A percentile compares a stretch with the other conserved stretches of the same genome.
Evolutionary conservation across 2,888 invertebrate species (phyloP).

Genomic region (Eledona agricola): DNA sequence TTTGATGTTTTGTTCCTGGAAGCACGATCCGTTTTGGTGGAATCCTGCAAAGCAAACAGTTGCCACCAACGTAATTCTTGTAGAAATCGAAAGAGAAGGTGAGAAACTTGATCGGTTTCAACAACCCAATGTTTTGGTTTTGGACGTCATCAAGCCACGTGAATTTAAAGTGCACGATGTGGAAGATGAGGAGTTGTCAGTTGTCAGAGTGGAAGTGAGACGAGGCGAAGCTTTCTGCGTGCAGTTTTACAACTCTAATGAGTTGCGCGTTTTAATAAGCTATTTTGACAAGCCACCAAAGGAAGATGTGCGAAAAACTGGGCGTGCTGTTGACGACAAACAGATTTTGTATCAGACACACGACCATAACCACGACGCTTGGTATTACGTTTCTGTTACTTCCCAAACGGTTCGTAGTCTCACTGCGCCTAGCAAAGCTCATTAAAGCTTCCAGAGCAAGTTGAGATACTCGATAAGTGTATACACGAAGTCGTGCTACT

Average conservation of each 20-base stretch:
- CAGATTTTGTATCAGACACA: conserved; percentile 7
- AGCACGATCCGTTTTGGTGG: conserved; percentile 22
- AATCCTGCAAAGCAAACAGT: neutral
- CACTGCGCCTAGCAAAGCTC: no score
- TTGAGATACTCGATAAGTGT: conserved; percentile 14
- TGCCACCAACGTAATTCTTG: conserved; percentile 4
- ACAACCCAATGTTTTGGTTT: conserved; percentile 1
- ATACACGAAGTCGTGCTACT: conserved; percentile 23
- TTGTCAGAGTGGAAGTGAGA: conserved; percentile 19
- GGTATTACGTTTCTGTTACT: conserved; percentile 20
- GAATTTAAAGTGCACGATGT: conserved; percentile 8
- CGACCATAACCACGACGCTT: conserved; percentile 14
- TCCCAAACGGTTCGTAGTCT: conserved; percentile 1
- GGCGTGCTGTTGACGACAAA: neutral
- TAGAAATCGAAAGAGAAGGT: neutral
- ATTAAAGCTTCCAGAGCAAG: neutral
- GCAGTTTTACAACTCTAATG: conserved; percentile 3
- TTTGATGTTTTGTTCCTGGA: conserved; percentile 8
- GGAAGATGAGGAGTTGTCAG: neutral
- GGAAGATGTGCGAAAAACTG: neutral
- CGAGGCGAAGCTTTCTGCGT: conserved; percentile 11
- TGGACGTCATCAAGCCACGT: neutral
- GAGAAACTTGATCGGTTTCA: conserved; percentile 9
- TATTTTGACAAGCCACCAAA: conserved; percentile 9
- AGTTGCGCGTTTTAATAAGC: conserved; percentile 6